These are phyloP conservation scores for Seriola aureovittata DNA, from an alignment of 2,113 vertebrate genomes.

Conservation along the genomic window DNA sequence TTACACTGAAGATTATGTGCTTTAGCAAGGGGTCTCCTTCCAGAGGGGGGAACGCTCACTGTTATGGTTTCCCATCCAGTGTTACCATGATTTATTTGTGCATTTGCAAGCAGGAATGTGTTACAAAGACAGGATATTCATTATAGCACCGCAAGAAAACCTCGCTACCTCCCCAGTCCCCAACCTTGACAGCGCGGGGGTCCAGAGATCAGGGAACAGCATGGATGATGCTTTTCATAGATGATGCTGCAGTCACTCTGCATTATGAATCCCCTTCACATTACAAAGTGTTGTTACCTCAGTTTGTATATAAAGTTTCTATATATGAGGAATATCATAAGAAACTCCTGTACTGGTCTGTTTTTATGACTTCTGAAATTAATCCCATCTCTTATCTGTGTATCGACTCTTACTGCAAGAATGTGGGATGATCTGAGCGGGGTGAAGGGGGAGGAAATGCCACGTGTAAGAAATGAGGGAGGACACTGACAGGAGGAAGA, in stretches of 20 bases:
- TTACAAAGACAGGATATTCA: constrained; percentile 61
- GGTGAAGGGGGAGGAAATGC: constrained; percentile 44
- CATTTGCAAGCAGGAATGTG: constrained; percentile 60
- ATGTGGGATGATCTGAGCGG: constrained; percentile 1
- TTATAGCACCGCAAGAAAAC: constrained; percentile 38
- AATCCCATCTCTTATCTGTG: neutral
- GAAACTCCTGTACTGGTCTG: neutral
- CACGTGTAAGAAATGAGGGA: constrained; percentile 51
- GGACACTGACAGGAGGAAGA: constrained; percentile 50
- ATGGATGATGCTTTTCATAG: constrained; percentile 45
- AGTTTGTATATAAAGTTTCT: constrained; percentile 12
- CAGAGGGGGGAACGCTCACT: constrained; percentile 31
- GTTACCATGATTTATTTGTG: constrained; percentile 67
- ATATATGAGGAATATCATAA: neutral
- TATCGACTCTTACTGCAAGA: neutral
- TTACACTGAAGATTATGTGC: constrained; percentile 74
- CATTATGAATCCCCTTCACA: constrained; percentile 11
- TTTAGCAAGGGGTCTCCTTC: constrained; percentile 57
- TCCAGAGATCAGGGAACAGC: constrained; percentile 18
- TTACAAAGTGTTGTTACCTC: constrained; percentile 9
- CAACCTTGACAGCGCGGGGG: constrained; percentile 5
- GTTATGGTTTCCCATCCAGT: constrained; percentile 59
- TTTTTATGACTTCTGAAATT: constrained; percentile 13
- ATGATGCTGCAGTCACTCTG: constrained; percentile 8
- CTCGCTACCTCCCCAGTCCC: constrained; percentile 1